phyloP scores from a whole-genome alignment of 2,113 vertebrate genomes.

The Speoplatyrhinus poulsoni region DNA sequence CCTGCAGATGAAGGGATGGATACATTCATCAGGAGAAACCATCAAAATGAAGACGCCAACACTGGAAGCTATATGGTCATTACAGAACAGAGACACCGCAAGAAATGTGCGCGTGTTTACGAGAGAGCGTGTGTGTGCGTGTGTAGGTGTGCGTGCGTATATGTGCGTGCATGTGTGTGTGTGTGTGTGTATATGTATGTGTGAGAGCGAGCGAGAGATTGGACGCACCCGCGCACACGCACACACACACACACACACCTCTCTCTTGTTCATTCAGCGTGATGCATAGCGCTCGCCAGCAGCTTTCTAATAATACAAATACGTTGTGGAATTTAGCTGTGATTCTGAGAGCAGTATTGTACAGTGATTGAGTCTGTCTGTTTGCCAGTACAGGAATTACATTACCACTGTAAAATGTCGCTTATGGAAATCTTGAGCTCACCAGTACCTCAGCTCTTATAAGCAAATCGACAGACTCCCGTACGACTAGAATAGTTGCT shows the following conservation, averaged over 20 bases:
- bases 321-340: conserved; percentile 20
- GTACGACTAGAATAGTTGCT: no score
- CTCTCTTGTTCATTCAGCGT: conserved; percentile 25
- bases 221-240: conserved; percentile 6
- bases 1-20: conserved; percentile 46
- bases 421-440: neutral
- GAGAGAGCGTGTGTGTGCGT: neutral
- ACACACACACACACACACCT: conserved; percentile 10
- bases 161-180: neutral
- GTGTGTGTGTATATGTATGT: neutral
- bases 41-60: conserved; percentile 32
- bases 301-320: conserved; percentile 35
- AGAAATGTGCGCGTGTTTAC: conserved; percentile 2
- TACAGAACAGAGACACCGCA: conserved; percentile 21
- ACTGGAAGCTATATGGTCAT: conserved; percentile 28
- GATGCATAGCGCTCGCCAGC: neutral
- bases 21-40: conserved; percentile 49
- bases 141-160: neutral
- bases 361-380: conserved; percentile 27
- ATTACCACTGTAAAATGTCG: neutral
- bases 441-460: no score
- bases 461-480: no score
- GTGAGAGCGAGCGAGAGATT: neutral
- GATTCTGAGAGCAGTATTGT: neutral
- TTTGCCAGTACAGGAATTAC: no score